These are phyloP conservation scores for Pterocles burchelli DNA, from an alignment of 2,113 vertebrate genomes.

Conservation along the genomic window DNA sequence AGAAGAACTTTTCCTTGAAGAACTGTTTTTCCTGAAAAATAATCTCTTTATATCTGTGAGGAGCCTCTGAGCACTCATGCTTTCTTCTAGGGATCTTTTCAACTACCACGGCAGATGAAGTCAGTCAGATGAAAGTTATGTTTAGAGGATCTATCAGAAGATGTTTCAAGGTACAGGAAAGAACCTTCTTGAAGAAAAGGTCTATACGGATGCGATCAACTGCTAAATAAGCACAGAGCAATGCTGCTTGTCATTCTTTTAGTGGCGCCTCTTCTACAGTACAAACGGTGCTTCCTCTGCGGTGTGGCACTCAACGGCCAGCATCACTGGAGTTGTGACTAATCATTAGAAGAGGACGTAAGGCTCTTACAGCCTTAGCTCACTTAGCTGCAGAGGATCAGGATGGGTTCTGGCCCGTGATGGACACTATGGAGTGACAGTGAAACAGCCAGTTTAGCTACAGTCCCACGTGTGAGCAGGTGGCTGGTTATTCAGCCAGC, in stretches of 20 bases:
- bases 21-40: neutral
- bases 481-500: neutral
- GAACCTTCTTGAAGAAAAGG: neutral
- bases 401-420: neutral
- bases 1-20: neutral
- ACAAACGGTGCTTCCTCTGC: neutral
- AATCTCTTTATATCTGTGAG: neutral
- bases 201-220: neutral
- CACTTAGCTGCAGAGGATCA: neutral
- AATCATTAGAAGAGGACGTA: neutral
- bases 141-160: neutral
- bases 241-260: neutral
- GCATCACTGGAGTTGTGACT: neutral
- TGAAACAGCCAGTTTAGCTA: neutral
- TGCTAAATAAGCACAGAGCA: neutral
- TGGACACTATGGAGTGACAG: neutral
- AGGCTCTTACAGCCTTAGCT: neutral
- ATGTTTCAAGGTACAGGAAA: neutral
- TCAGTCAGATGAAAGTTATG: neutral
- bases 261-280: neutral
- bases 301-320: neutral
- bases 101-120: neutral
- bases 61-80: neutral
- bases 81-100: neutral
- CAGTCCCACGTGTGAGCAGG: neutral